Evolutionary conservation across 2,888 invertebrate genomes (phyloP).

Genomic region (Calliopum simillimum): DNA sequence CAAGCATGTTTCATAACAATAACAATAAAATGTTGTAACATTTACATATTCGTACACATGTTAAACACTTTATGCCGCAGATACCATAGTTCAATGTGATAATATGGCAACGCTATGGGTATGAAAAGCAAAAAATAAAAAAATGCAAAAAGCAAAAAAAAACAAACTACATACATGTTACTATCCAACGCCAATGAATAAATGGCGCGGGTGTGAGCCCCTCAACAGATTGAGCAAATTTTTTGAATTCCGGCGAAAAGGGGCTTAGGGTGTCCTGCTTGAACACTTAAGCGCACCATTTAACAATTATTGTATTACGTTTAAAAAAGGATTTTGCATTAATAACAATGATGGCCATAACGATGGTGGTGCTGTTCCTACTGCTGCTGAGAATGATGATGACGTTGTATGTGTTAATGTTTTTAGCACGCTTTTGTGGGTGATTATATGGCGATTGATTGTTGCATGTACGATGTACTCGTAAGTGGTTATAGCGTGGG

Average conservation of each 20-base stretch:
- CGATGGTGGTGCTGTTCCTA: neutral
- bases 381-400: neutral
- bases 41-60: slow-evolving; percentile 13
- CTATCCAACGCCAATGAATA: too few species aligned
- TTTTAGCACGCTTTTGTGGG: slow-evolving; percentile 14
- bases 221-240: neutral
- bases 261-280: neutral
- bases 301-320: slow-evolving; percentile 30
- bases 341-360: slow-evolving; percentile 11
- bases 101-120: slow-evolving; percentile 10
- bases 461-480: neutral
- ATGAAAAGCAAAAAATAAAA: neutral
- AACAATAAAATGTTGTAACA: slow-evolving; percentile 25
- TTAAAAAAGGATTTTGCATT: slow-evolving; percentile 27
- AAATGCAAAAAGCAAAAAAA: neutral
- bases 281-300: slow-evolving; percentile 27
- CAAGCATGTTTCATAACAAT: slow-evolving; percentile 26
- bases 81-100: neutral
- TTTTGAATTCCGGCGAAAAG: neutral
- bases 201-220: too few species aligned
- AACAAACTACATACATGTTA: too few species aligned
- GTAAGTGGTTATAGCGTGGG: too few species aligned
- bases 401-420: slow-evolving; percentile 13
- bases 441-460: slow-evolving; percentile 24
- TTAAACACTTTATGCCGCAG: slow-evolving; percentile 16